A percentile compares a stretch with the other conserved stretches of the same genome.
phyloP scores from a whole-genome alignment of 2,888 invertebrate genomes.

The Protophormia terraenovae region DNA sequence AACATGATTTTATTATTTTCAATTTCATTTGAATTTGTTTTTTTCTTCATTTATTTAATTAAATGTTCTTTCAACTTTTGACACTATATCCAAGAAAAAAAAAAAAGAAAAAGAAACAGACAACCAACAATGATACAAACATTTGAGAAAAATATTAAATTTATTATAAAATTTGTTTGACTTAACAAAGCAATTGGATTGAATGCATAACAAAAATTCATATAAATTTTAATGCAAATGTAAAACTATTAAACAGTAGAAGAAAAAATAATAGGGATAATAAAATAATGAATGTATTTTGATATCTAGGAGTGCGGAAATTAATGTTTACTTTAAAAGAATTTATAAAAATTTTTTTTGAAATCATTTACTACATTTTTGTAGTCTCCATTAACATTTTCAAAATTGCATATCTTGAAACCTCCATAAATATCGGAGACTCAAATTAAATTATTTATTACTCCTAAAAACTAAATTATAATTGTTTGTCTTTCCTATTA shows the following conservation, averaged over 20 bases:
- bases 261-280: neutral
- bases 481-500: neutral
- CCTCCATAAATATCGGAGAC: too few relatives aligned
- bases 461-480: too few relatives aligned
- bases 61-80: conserved; percentile 66
- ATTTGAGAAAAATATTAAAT: conserved; percentile 8
- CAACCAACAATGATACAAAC: neutral
- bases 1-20: conserved; percentile 10
- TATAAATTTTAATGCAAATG: neutral
- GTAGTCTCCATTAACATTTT: too few relatives aligned
- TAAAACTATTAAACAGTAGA: neutral
- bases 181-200: conserved; percentile 31
- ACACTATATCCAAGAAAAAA: conserved; percentile 29
- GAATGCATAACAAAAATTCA: neutral
- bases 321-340: neutral
- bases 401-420: too few relatives aligned
- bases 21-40: conserved; percentile 9
- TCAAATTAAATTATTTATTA: too few relatives aligned
- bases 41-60: conserved; percentile 57
- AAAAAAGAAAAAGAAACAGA: neutral
- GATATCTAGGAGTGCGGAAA: too few relatives aligned
- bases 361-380: too few relatives aligned
- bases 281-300: too few relatives aligned
- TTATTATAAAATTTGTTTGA: conserved; percentile 37
- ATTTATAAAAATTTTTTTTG: too few relatives aligned